Conservation (phyloP, 2,888 invertebrate species). For the Hemithea aestivaria region DNA sequence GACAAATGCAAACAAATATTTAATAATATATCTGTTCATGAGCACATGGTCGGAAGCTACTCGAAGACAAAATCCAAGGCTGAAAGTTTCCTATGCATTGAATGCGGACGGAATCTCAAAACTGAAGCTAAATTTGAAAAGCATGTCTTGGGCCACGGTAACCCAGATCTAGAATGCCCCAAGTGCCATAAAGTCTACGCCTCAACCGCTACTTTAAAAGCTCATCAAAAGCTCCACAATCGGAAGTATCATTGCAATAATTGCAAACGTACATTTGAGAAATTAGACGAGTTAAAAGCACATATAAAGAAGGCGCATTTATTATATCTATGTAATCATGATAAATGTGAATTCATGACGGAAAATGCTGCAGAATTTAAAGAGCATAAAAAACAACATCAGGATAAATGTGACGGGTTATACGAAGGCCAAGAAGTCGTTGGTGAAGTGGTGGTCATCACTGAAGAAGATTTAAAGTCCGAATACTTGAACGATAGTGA, state of each 20-base stretch:
- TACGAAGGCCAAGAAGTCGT: too few relatives aligned
- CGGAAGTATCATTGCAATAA: slow-evolving; percentile 48
- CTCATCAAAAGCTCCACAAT: slow-evolving; percentile 60
- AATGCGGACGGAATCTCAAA: slow-evolving; percentile 62
- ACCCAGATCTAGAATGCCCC: slow-evolving; percentile 66
- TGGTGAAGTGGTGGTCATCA: too few relatives aligned
- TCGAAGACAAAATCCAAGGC: slow-evolving; percentile 15
- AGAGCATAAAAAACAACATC: slow-evolving; percentile 36
- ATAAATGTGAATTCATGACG: slow-evolving; percentile 41
- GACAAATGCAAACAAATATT: slow-evolving; percentile 68
- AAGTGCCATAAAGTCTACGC: slow-evolving; percentile 70
- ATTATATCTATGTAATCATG: slow-evolving; percentile 42
- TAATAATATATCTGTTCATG: slow-evolving; percentile 50
- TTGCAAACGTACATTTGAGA: slow-evolving; percentile 50
- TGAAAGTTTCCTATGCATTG: slow-evolving; percentile 47
- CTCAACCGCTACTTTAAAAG: slow-evolving; percentile 61
- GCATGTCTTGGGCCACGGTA: slow-evolving; percentile 63
- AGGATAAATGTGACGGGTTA: background rate
- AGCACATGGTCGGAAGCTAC: slow-evolving; percentile 47
- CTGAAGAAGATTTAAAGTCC: too few relatives aligned
- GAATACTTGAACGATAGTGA: too few relatives aligned
- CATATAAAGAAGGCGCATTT: slow-evolving; percentile 51
- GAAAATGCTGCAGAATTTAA: slow-evolving; percentile 33
- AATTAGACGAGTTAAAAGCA: slow-evolving; percentile 34
- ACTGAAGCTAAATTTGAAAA: slow-evolving; percentile 54